These are phyloP conservation scores for Colistium nudipinnis DNA, from an alignment of 2,113 vertebrate genomes.

Conservation along the genomic window DNA sequence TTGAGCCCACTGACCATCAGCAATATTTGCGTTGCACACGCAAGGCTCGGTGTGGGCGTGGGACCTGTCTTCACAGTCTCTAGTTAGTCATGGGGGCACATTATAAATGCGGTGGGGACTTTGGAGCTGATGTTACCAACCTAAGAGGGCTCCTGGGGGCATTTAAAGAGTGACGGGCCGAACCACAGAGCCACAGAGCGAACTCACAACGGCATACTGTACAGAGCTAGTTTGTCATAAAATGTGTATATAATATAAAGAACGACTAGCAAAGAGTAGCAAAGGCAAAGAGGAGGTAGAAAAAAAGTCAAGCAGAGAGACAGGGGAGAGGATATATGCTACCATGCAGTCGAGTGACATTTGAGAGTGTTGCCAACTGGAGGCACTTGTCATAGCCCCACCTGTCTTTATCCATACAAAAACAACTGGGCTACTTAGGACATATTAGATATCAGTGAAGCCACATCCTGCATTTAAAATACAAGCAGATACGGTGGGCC, in stretches of 20 bases:
- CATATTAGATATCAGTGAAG: constrained; percentile 56
- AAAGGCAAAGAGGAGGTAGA: neutral
- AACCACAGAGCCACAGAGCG: neutral
- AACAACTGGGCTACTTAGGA: constrained; percentile 49
- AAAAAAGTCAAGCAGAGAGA: constrained; percentile 9
- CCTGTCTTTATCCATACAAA: constrained; percentile 74
- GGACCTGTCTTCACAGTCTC: constrained; percentile 51
- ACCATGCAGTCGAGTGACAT: constrained; percentile 57
- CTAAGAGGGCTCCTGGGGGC: constrained; percentile 36
- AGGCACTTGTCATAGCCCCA: constrained; percentile 64
- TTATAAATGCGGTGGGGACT: constrained; percentile 38
- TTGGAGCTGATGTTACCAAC: constrained; percentile 29
- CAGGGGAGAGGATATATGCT: constrained; percentile 29
- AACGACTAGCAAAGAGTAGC: neutral
- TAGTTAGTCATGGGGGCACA: constrained; percentile 40
- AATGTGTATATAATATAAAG: neutral
- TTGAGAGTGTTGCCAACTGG: constrained; percentile 67
- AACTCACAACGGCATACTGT: neutral
- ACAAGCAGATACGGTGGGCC: constrained; percentile 1
- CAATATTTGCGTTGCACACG: neutral
- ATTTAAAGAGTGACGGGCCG: constrained; percentile 23
- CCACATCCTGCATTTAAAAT: constrained; percentile 28
- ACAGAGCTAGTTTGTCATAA: neutral
- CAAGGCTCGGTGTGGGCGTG: constrained; percentile 10
- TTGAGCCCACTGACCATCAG: constrained; percentile 15